Evolutionary conservation across 2,797 vertebrate species (phyloP).

Genomic region (Xenentodon cancila): DNA sequence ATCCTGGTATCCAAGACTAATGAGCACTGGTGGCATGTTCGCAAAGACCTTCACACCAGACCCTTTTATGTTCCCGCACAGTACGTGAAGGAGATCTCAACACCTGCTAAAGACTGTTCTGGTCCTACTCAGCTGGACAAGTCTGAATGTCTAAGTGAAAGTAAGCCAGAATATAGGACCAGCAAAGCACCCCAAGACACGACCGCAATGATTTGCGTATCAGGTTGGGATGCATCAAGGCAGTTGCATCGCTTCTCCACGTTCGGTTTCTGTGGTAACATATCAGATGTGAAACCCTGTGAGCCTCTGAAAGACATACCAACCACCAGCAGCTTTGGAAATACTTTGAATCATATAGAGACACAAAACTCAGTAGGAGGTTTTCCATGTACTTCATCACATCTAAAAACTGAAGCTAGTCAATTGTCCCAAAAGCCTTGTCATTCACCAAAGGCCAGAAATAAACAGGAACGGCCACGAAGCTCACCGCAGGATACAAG

Average conservation of each 20-base stretch:
- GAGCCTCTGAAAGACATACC: slow-evolving; percentile 1
- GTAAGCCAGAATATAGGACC: slow-evolving; percentile 2
- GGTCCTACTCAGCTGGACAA: slow-evolving; percentile 1
- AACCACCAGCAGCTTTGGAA: background rate
- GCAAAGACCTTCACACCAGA: slow-evolving; percentile 83
- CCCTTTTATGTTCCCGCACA: slow-evolving; percentile 92
- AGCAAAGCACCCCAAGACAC: background rate
- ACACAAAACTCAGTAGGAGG: background rate
- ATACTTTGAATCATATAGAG: background rate
- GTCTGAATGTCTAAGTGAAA: slow-evolving; percentile 1
- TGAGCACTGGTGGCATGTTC: slow-evolving; percentile 95
- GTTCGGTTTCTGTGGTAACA: slow-evolving; percentile 55
- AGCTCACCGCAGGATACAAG: background rate
- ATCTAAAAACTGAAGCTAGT: background rate
- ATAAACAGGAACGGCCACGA: background rate
- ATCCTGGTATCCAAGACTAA: slow-evolving; percentile 91
- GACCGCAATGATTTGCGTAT: background rate
- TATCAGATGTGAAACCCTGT: slow-evolving; percentile 20
- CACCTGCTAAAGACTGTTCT: background rate
- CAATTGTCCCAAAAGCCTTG: slow-evolving; percentile 26
- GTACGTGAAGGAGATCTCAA: slow-evolving; percentile 87
- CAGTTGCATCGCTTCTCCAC: slow-evolving; percentile 59
- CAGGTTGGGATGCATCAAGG: slow-evolving; percentile 18
- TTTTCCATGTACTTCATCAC: slow-evolving; percentile 2
- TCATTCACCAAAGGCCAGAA: slow-evolving; percentile 16